These are phyloP conservation scores for Malthinus flaveolus DNA, from an alignment of 2,888 invertebrate species.

Conservation along the genomic window DNA sequence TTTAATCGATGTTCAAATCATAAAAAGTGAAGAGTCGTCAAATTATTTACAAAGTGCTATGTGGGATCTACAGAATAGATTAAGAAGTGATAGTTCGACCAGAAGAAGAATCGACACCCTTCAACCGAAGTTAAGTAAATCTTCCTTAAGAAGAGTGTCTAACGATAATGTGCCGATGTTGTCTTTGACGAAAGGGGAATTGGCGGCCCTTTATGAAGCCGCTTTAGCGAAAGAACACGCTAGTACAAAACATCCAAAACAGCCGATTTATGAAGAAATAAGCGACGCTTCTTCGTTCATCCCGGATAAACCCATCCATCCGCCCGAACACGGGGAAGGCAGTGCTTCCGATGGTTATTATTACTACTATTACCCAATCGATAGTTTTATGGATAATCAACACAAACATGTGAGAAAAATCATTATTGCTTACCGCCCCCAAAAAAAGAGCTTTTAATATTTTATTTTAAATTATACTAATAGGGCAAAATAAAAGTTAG, in stretches of 20 bases:
- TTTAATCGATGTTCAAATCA: constrained; percentile 27
- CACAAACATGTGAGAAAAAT: constrained; percentile 20
- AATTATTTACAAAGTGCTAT: constrained; percentile 48
- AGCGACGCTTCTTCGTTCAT: constrained; percentile 30
- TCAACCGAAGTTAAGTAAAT: constrained; percentile 1
- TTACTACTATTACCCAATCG: constrained; percentile 60
- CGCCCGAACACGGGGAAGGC: constrained; percentile 6
- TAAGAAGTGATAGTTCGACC: not conserved
- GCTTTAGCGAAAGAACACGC: constrained; percentile 48
- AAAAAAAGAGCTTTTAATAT: not conserved
- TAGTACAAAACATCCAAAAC: not conserved
- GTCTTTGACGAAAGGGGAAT: constrained; percentile 51
- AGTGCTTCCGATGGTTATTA: constrained; percentile 50
- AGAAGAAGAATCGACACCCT: constrained; percentile 13
- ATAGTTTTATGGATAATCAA: constrained; percentile 53
- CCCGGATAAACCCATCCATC: constrained; percentile 16
- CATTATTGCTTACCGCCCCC: not conserved
- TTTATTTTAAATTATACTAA: not conserved
- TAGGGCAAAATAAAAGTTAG: constrained; percentile 1
- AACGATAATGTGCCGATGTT: constrained; percentile 33
- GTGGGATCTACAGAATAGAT: constrained; percentile 40
- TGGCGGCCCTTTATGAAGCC: constrained; percentile 56
- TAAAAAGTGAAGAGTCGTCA: constrained; percentile 39
- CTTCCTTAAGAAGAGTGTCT: not conserved
- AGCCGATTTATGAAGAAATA: constrained; percentile 51